Evolutionary conservation across 2,888 invertebrate genomes (phyloP), one percentile per base, ranked within the genome.

Genomic region (Dolichomitus sp.): DNA sequence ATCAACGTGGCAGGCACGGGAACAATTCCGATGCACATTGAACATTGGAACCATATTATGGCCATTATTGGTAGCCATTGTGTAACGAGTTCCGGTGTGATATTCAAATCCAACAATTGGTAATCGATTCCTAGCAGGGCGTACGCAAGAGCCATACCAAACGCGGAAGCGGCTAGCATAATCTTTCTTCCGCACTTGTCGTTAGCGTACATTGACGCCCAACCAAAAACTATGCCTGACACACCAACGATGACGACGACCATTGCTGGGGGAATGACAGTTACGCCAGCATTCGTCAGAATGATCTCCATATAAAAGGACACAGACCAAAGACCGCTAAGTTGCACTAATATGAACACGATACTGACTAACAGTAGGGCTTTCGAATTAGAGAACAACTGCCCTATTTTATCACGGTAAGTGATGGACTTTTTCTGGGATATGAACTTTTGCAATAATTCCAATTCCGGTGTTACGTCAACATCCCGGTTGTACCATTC

Each of bases 101-200:
- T 83, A 23, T 81, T 52, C 1, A 65, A 59, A 0, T 86, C 72
- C 19, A 91, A 52, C 2, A 91, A 68, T 33, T 73, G 80, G 72
- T 90, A 92, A 70, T 91, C 87, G 11, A 86, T 50, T 45, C 89
- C 89, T 17, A 91, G 81, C 5, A 87, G 68, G 17, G 61, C 1
- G 84, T 89, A 86, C 14, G 87, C 74, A 9, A 85, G 0, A 3
- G 83, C 76, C 0, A 88, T 86, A 30, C 87, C 87, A 23, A 66
- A 14, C 33, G 88, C 85, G 1, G 93, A 92, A 61, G 85, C 11
- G 4, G 84, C 80, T 17, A 92, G 72, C 69, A 93, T 84, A n/a
- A 88, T 37, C 80, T 87, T 90, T 84, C 93, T 89, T 9, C 92
- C 91, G 52, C 83, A 90, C 40, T 87, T 90, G 83, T 93, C 93